Conservation (phyloP, 2,888 invertebrate genomes). For the Diadegma fenestrale region DNA sequence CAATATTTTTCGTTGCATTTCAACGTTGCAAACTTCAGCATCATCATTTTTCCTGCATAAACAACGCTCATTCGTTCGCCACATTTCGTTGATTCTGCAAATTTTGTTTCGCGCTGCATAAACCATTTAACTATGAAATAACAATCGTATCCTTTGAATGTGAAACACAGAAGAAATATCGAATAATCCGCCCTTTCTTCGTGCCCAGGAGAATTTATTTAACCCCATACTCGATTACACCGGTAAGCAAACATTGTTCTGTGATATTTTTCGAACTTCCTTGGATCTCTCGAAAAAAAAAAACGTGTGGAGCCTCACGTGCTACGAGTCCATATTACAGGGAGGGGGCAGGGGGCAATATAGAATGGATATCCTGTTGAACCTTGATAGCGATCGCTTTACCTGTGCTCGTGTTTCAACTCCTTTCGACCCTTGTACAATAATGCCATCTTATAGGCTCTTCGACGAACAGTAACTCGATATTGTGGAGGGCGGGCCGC, state of each 20-base stretch:
- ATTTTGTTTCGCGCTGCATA: too few species aligned
- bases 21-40: too few species aligned
- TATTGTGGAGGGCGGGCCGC: slow-evolving; percentile 71
- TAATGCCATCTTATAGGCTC: slow-evolving; percentile 73
- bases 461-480: slow-evolving; percentile 76
- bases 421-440: slow-evolving; percentile 71
- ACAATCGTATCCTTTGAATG: slow-evolving; percentile 45
- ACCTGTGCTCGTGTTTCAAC: slow-evolving; percentile 57
- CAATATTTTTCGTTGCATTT: too few species aligned
- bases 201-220: slow-evolving; percentile 71
- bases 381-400: slow-evolving; percentile 67
- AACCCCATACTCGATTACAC: slow-evolving; percentile 60
- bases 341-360: slow-evolving; percentile 68
- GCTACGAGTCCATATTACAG: slow-evolving; percentile 45
- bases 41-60: too few species aligned
- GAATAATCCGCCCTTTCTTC: slow-evolving; percentile 82
- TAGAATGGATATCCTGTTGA: slow-evolving; percentile 82
- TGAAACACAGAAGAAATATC: slow-evolving; percentile 75
- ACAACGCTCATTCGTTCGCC: too few species aligned
- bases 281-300: slow-evolving; percentile 30
- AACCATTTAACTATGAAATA: background rate
- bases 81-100: too few species aligned
- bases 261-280: slow-evolving; percentile 44
- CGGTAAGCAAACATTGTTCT: slow-evolving; percentile 44
- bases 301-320: slow-evolving; percentile 52